phyloP scores from a whole-genome alignment of 2,888 invertebrate species.

The Syrphus vitripennis region DNA sequence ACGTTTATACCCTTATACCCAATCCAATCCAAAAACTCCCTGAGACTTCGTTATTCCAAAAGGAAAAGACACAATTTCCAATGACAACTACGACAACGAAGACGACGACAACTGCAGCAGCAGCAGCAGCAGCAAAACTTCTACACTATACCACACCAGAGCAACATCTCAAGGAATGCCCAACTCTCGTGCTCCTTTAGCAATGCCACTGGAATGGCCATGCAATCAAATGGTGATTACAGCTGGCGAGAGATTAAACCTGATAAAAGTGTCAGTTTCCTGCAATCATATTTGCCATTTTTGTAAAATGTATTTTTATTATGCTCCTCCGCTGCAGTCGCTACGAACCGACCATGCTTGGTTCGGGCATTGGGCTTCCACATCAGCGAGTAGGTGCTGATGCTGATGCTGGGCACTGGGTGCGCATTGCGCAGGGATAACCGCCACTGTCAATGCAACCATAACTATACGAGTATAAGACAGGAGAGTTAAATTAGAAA shows the following conservation, averaged over 20 bases:
- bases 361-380: background rate
- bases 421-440: background rate
- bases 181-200: conserved; percentile 61
- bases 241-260: conserved; percentile 66
- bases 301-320: conserved; percentile 70
- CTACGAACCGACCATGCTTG: background rate
- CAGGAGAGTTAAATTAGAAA: conserved; percentile 67
- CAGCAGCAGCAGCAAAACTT: conserved; percentile 2
- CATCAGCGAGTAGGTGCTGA: conserved; percentile 22
- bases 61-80: conserved; percentile 49
- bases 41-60: conserved; percentile 36
- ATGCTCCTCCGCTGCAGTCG: conserved; percentile 24
- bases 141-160: background rate
- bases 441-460: background rate
- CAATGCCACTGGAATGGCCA: conserved; percentile 58
- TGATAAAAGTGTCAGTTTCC: conserved; percentile 71
- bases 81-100: conserved; percentile 42
- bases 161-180: conserved; percentile 51
- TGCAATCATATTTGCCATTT: conserved; percentile 72
- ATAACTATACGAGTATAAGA: conserved; percentile 18
- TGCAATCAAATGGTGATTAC: conserved; percentile 72
- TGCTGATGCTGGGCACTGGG: background rate
- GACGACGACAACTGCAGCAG: conserved; percentile 15
- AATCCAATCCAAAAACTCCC: conserved; percentile 12
- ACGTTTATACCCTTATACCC: background rate